phyloP scores from a whole-genome alignment of 2,113 vertebrate species.

The Cathartes aura region DNA sequence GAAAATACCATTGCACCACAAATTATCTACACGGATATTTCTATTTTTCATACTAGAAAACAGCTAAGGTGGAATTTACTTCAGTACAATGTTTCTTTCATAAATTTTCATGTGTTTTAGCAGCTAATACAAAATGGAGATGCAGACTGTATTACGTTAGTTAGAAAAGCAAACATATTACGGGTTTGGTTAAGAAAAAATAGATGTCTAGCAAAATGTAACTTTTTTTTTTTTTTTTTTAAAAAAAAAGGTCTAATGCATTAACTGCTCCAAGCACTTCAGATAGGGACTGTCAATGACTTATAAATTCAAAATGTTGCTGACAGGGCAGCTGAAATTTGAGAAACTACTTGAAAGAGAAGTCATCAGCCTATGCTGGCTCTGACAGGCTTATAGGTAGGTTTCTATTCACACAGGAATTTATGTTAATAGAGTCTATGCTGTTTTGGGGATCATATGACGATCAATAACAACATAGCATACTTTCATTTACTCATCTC shows the following conservation, averaged over 20 bases:
- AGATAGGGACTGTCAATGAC: background rate
- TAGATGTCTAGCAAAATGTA: background rate
- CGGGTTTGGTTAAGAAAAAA: background rate
- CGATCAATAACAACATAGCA: background rate
- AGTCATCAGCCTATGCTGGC: background rate
- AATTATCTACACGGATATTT: conserved; percentile 29
- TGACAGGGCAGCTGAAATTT: background rate
- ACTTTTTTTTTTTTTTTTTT: background rate
- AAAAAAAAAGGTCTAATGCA: background rate
- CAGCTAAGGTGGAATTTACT: background rate
- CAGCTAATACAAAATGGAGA: conserved; percentile 27
- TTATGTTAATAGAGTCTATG: background rate
- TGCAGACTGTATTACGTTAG: background rate
- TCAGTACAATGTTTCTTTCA: conserved; percentile 3
- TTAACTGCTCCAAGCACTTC: background rate
- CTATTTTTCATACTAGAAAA: conserved; percentile 36
- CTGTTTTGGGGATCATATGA: background rate
- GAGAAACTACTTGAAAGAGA: background rate
- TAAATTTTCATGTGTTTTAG: conserved; percentile 24
- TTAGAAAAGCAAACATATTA: conserved; percentile 32
- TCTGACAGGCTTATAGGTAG: background rate
- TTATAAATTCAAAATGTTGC: background rate
- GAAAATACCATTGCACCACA: conserved; percentile 47
- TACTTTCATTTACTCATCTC: background rate
- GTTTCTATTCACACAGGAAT: background rate